A percentile compares a stretch with the other conserved stretches of the same genome.
Evolutionary conservation across 2,888 invertebrate genomes (phyloP).

Genomic region (Pyrgus malvae): DNA sequence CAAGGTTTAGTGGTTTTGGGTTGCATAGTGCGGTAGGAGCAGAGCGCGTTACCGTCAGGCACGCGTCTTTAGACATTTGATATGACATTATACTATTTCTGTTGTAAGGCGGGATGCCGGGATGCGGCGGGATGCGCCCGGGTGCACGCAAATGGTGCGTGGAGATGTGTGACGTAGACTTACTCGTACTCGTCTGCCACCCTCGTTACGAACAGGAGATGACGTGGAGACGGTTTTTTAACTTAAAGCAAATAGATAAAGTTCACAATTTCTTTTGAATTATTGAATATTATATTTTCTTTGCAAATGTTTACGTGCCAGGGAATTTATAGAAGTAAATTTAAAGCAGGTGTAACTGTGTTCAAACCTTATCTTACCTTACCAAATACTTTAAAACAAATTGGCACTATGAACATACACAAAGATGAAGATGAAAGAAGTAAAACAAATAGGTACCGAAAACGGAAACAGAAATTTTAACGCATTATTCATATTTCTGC

Average conservation of each 20-base stretch:
- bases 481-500: too few relatives aligned
- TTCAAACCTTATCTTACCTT: too few relatives aligned
- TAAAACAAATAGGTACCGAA: too few relatives aligned
- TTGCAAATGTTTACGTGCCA: too few relatives aligned
- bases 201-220: constrained; percentile 51
- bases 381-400: too few relatives aligned
- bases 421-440: too few relatives aligned
- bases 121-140: constrained; percentile 65
- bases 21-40: constrained; percentile 30
- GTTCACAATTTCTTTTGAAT: too few relatives aligned
- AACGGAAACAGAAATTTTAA: too few relatives aligned
- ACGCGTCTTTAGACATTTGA: constrained; percentile 66
- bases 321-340: too few relatives aligned
- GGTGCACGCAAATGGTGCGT: constrained; percentile 77
- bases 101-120: constrained; percentile 48
- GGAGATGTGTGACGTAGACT: constrained; percentile 68
- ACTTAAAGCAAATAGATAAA: constrained; percentile 27
- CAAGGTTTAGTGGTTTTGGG: constrained; percentile 30
- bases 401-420: too few relatives aligned
- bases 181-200: constrained; percentile 46
- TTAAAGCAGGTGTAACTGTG: too few relatives aligned
- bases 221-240: not conserved
- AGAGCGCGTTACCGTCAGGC: constrained; percentile 38
- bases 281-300: too few relatives aligned
- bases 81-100: constrained; percentile 77